Percentiles rank a stretch among this genome's conserved stretches.
phyloP scores from a whole-genome alignment of 2,888 invertebrate species.

The Sussaba pulchella region DNA sequence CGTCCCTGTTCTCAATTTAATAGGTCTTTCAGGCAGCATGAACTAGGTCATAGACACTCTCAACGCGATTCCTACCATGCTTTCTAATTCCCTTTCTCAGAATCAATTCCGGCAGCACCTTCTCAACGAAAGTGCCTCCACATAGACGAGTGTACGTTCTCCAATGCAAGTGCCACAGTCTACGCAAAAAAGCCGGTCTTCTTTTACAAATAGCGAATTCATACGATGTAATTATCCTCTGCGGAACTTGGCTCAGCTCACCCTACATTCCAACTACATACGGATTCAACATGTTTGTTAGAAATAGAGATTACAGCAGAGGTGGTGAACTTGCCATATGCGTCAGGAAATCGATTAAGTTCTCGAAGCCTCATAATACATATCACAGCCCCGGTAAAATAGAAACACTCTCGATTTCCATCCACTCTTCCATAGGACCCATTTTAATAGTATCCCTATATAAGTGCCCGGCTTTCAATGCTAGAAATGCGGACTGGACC shows the following conservation, averaged over 20 bases:
- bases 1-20: not conserved
- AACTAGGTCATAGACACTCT: too few species aligned
- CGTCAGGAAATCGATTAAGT: not conserved
- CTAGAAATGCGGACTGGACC: not conserved
- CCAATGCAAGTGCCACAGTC: constrained; percentile 5
- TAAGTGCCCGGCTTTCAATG: not conserved
- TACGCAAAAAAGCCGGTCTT: constrained; percentile 4
- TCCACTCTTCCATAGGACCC: not conserved
- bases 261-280: not conserved
- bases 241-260: constrained; percentile 6
- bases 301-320: not conserved
- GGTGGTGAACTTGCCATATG: constrained; percentile 8
- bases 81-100: not conserved
- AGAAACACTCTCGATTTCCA: constrained; percentile 16
- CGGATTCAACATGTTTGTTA: not conserved
- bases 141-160: not conserved
- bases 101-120: not conserved
- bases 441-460: constrained; percentile 4
- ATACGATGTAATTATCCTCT: constrained; percentile 20
- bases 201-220: not conserved
- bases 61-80: too few species aligned
- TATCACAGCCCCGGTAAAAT: not conserved
- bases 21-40: not conserved
- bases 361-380: not conserved
- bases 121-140: not conserved